Conservation (phyloP, 2,888 invertebrate species). For the Hyalella azteca region DNA sequence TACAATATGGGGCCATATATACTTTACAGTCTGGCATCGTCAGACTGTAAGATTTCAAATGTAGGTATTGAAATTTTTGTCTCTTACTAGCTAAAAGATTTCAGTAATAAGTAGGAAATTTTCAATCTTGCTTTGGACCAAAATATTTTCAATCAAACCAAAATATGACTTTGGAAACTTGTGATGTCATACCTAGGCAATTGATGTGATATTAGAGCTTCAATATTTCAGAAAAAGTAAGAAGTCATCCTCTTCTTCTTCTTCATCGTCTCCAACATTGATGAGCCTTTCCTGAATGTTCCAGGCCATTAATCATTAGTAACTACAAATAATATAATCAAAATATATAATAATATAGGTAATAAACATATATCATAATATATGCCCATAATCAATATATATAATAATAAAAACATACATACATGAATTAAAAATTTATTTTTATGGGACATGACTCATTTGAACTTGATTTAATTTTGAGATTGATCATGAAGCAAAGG, state of each 20-base stretch:
- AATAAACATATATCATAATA: not conserved
- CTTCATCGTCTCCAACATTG: constrained; percentile 44
- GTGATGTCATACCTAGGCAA: too few relatives aligned
- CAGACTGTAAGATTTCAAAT: too few relatives aligned
- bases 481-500: not conserved
- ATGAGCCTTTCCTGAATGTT: constrained; percentile 47
- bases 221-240: too few relatives aligned
- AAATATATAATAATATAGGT: not conserved
- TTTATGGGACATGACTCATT: not conserved
- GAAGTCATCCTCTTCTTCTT: constrained; percentile 51
- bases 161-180: too few relatives aligned
- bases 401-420: not conserved
- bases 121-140: too few relatives aligned
- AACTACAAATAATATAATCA: not conserved
- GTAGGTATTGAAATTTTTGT: too few relatives aligned
- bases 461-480: not conserved
- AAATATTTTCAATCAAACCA: too few relatives aligned
- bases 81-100: too few relatives aligned
- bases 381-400: not conserved
- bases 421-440: not conserved
- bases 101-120: too few relatives aligned
- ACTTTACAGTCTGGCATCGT: too few relatives aligned
- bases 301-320: not conserved
- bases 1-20: too few relatives aligned
- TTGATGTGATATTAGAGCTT: too few relatives aligned